Conservation (phyloP, 2,113 vertebrate species). For the Holacanthus passer region DNA sequence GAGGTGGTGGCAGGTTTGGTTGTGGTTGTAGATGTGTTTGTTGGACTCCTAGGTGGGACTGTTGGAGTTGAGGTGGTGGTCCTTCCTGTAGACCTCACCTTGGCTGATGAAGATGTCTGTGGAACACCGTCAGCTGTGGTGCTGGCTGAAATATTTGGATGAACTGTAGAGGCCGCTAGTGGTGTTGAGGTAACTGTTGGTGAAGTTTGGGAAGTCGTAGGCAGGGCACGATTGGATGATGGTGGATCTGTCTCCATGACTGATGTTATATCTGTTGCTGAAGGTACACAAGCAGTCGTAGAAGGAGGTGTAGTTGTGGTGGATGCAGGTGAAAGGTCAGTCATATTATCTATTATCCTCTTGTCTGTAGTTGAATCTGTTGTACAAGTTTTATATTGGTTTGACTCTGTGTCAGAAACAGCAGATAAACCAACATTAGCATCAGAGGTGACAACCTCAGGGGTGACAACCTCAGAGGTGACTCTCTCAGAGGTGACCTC, state of each 20-base stretch:
- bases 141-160: neutral
- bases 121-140: neutral
- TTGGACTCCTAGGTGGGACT: neutral
- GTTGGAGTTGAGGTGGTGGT: neutral
- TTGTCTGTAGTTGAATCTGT: neutral
- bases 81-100: neutral
- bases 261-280: neutral
- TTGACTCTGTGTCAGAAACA: neutral
- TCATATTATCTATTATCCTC: neutral
- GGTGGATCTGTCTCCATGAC: neutral
- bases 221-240: neutral
- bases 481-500: neutral
- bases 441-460: neutral
- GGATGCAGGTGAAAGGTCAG: neutral
- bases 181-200: neutral
- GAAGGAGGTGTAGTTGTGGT: neutral
- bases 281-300: neutral
- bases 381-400: neutral
- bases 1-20: neutral
- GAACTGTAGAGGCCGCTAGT: neutral
- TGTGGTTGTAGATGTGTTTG: neutral
- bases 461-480: neutral
- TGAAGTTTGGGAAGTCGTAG: neutral
- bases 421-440: neutral
- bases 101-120: neutral